phyloP scores from a whole-genome alignment of 2,113 vertebrate genomes.

The Accipiter cooperii region DNA sequence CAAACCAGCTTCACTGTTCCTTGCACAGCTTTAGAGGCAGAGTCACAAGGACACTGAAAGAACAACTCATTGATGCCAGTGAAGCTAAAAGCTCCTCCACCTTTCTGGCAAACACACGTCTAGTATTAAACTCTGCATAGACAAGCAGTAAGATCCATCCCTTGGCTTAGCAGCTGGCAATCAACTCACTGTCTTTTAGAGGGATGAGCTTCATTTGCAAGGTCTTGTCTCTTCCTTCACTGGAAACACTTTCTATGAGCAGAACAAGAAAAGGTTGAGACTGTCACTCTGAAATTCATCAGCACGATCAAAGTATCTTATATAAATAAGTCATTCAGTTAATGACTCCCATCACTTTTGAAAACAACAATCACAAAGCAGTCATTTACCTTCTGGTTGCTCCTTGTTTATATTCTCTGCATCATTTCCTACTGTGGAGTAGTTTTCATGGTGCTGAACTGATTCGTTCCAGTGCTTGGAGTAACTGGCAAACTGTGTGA shows the following conservation, averaged over 20 bases:
- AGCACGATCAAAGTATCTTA: background rate
- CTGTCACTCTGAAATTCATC: background rate
- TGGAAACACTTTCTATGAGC: background rate
- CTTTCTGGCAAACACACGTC: background rate
- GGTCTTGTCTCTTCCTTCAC: background rate
- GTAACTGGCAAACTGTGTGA: background rate
- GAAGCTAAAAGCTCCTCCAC: background rate
- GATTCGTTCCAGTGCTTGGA: background rate
- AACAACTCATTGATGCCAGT: background rate
- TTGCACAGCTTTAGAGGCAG: background rate
- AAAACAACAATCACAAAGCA: background rate
- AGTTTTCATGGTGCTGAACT: background rate
- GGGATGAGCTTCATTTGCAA: background rate
- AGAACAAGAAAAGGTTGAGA: background rate
- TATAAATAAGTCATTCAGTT: background rate
- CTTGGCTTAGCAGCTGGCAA: background rate
- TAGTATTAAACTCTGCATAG: background rate
- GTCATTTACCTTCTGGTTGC: conserved; percentile 32
- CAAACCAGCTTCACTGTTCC: background rate
- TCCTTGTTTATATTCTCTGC: background rate
- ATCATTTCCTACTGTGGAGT: background rate
- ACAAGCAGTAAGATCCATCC: background rate
- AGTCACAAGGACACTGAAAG: background rate
- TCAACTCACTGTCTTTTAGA: background rate
- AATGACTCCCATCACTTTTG: background rate